Evolutionary conservation across 2,113 vertebrate species (phyloP).

Genomic region (Pluvialis apricaria): DNA sequence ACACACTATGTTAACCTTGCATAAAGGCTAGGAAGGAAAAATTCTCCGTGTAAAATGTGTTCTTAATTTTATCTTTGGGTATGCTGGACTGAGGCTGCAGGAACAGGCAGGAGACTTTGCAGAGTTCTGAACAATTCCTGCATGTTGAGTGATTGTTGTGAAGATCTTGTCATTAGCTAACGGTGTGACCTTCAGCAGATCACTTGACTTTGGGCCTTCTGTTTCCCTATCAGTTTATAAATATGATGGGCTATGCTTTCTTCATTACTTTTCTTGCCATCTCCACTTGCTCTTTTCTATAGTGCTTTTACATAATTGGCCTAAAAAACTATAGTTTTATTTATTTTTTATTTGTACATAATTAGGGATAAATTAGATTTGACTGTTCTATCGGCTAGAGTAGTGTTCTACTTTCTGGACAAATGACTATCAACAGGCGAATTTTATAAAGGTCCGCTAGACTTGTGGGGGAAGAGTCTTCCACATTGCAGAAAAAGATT

Average conservation of each 20-base stretch:
- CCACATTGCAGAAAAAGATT: too few relatives aligned
- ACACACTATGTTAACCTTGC: not conserved
- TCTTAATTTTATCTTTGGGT: not conserved
- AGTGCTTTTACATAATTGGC: not conserved
- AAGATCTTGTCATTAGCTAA: not conserved
- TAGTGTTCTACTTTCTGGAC: not conserved
- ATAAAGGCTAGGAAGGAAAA: not conserved
- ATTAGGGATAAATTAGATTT: not conserved
- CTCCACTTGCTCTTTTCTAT: not conserved
- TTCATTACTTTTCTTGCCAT: not conserved
- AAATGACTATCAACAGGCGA: not conserved
- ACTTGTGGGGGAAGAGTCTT: too few relatives aligned
- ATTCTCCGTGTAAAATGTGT: not conserved
- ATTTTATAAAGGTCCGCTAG: not conserved
- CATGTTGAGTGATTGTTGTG: not conserved
- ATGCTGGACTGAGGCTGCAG: not conserved
- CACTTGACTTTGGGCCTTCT: not conserved
- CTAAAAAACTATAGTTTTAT: not conserved
- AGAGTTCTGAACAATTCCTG: not conserved
- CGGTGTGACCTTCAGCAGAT: not conserved
- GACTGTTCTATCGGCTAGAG: not conserved
- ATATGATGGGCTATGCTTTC: not conserved
- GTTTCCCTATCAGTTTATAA: not conserved
- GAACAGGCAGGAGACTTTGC: not conserved
- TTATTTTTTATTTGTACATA: not conserved